phyloP scores from a whole-genome alignment of 2,888 invertebrate species.

The Hecatera dysodea region DNA sequence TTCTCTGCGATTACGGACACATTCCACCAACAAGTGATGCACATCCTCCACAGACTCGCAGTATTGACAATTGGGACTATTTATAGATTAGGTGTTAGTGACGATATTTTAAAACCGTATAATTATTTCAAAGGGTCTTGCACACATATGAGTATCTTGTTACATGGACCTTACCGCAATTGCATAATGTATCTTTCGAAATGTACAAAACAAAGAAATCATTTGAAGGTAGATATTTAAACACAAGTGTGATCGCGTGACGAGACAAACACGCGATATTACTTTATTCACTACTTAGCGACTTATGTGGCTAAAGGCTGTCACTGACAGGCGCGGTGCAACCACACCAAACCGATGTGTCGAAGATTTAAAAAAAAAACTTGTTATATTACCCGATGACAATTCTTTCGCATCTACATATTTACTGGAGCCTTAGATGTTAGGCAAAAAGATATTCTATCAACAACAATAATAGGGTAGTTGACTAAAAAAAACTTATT shows the following conservation, averaged over 20 bases:
- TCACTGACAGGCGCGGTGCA: not conserved
- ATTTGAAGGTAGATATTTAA: slow-evolving; percentile 29
- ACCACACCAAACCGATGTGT: too few species aligned
- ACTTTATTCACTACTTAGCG: slow-evolving; percentile 28
- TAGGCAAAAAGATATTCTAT: too few species aligned
- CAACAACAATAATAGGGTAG: too few species aligned
- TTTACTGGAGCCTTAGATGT: too few species aligned
- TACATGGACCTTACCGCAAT: not conserved
- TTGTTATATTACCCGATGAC: not conserved
- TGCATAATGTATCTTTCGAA: slow-evolving; percentile 35
- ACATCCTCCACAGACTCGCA: too few species aligned
- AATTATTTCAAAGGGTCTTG: not conserved
- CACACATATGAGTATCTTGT: not conserved
- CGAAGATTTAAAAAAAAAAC: not conserved
- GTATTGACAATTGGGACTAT: too few species aligned
- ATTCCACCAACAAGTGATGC: too few species aligned
- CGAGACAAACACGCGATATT: slow-evolving; percentile 46
- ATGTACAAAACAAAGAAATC: slow-evolving; percentile 51
- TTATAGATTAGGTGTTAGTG: not conserved
- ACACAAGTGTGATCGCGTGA: slow-evolving; percentile 46
- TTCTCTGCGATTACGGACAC: too few species aligned
- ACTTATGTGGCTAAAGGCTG: slow-evolving; percentile 27
- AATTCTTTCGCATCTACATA: too few species aligned
- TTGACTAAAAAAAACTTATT: too few species aligned
- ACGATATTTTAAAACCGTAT: not conserved